Evolutionary conservation across 2,888 invertebrate genomes (phyloP).

Genomic region (Julus scandinavius): DNA sequence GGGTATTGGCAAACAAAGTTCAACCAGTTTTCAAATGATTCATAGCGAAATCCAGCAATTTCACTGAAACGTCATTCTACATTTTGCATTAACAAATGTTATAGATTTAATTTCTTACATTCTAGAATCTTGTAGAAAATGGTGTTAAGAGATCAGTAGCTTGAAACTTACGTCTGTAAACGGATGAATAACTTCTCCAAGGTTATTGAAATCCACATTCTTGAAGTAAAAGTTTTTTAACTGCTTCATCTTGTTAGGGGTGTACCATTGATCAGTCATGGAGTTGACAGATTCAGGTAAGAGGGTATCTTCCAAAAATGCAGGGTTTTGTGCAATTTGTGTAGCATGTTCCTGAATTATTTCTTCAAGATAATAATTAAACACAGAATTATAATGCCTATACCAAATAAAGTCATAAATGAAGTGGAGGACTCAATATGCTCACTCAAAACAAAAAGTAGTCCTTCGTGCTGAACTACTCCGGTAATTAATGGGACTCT

Average conservation of each 20-base stretch:
- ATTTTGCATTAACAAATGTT: too few species aligned
- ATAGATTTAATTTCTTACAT: too few species aligned
- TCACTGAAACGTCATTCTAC: too few species aligned
- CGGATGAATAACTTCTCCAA: conserved; percentile 51
- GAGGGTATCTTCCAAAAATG: conserved; percentile 48
- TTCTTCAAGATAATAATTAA: conserved; percentile 30
- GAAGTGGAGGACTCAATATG: too few species aligned
- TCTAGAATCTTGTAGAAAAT: too few species aligned
- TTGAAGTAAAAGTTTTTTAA: conserved; percentile 56
- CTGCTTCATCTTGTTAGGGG: conserved; percentile 45
- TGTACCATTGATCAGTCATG: conserved; percentile 36
- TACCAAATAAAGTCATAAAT: too few species aligned
- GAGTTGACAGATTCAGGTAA: conserved; percentile 25
- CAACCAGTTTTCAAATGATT: too few species aligned
- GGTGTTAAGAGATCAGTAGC: too few species aligned
- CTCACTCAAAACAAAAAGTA: conserved; percentile 52
- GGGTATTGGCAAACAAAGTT: too few species aligned
- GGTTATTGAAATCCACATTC: conserved; percentile 53
- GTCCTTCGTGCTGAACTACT: conserved; percentile 64
- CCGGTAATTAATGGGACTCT: conserved; percentile 64
- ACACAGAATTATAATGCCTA: not conserved
- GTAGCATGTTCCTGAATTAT: not conserved
- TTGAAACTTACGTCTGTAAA: conserved; percentile 52
- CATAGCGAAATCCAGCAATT: too few species aligned
- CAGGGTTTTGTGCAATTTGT: conserved; percentile 20